Evolutionary conservation across 2,113 vertebrate species (phyloP).

Genomic region (Clarias gariepinus): DNA sequence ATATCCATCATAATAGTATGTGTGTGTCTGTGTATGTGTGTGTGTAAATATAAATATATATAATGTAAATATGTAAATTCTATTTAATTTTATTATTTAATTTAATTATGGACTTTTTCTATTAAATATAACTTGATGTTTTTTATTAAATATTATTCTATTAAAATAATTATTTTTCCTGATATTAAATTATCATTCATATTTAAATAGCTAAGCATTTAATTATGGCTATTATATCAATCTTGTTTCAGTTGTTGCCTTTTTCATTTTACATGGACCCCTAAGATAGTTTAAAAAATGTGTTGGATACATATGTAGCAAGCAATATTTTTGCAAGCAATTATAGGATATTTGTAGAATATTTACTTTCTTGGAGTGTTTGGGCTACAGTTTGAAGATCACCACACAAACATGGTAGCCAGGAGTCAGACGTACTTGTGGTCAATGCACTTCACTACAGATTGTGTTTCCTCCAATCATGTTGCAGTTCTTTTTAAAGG

Average conservation of each 20-base stretch:
- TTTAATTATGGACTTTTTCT: background rate
- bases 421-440: slow-evolving; percentile 46
- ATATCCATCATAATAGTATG: too few relatives aligned
- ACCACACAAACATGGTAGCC: slow-evolving; percentile 32
- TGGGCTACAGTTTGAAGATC: slow-evolving; percentile 17
- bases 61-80: too few relatives aligned
- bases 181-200: background rate
- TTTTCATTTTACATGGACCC: background rate
- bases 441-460: slow-evolving; percentile 54
- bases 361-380: background rate
- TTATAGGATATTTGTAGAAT: background rate
- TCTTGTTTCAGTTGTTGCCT: background rate
- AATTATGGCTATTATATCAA: too few relatives aligned
- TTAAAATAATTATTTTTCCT: background rate
- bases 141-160: background rate
- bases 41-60: too few relatives aligned
- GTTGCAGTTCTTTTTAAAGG: slow-evolving; percentile 58
- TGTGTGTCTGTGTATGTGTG: too few relatives aligned
- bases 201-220: background rate
- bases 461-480: slow-evolving; percentile 58
- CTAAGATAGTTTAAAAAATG: too few relatives aligned
- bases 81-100: background rate
- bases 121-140: background rate
- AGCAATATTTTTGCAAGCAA: background rate
- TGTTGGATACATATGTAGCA: background rate